Percentiles rank a stretch among this genome's conserved stretches.
Conservation (phyloP, 2,888 invertebrate species). For the Pristionchus japonicus region DNA sequence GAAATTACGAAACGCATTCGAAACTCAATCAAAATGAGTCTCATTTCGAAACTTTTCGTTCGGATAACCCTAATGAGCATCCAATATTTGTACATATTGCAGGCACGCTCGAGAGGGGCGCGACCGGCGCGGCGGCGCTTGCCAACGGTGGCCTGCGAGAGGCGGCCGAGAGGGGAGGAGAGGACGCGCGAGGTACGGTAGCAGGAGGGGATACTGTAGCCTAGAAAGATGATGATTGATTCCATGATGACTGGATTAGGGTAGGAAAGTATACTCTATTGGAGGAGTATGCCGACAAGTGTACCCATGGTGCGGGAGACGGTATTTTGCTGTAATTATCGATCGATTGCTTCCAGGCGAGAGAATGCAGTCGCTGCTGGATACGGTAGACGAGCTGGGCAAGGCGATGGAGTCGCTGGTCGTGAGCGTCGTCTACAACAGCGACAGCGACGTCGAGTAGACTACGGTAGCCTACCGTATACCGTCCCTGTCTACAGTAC, state of each 20-base stretch:
- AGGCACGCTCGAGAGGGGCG: not conserved
- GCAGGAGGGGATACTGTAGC: not conserved
- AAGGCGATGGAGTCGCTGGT: conserved; percentile 89
- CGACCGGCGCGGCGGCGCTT: not conserved
- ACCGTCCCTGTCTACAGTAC: not conserved
- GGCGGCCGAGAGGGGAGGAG: not conserved
- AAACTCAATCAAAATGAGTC: no score
- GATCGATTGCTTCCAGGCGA: conserved; percentile 40
- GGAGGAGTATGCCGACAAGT: no score
- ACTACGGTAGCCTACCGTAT: not conserved
- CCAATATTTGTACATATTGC: no score
- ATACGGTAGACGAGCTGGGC: conserved; percentile 82
- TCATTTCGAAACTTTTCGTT: not conserved
- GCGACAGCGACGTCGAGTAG: conserved; percentile 72
- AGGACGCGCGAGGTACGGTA: conserved; percentile 32
- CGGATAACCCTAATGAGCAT: no score
- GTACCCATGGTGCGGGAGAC: no score
- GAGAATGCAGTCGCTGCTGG: conserved; percentile 76
- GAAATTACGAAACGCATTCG: no score
- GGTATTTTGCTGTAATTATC: no score
- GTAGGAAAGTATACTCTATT: no score
- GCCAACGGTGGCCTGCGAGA: not conserved
- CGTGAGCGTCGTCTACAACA: conserved; percentile 89
- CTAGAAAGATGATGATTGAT: no score
- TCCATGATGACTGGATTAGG: not conserved